phyloP scores from a whole-genome alignment of 2,797 vertebrate species.

The Syndactyla subalaris region DNA sequence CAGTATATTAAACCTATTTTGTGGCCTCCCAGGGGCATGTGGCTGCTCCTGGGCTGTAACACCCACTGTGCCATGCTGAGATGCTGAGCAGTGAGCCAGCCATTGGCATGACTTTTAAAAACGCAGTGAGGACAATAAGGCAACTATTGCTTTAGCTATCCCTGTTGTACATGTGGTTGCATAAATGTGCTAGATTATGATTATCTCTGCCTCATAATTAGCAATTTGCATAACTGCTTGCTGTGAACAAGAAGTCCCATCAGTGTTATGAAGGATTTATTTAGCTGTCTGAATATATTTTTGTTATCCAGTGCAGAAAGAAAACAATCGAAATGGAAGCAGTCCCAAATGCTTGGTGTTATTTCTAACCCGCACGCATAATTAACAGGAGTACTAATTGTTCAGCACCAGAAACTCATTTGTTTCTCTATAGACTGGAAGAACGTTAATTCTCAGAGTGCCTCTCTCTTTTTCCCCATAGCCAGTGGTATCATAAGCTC shows the following conservation, averaged over 20 bases:
- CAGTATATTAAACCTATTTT: background rate
- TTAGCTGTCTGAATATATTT: conserved; percentile 78
- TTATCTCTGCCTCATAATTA: conserved; percentile 78
- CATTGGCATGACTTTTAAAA: background rate
- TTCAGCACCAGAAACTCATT: conserved; percentile 76
- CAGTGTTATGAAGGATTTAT: conserved; percentile 74
- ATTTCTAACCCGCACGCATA: conserved; percentile 65
- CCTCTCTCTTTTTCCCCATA: conserved; percentile 32
- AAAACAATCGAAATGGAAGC: conserved; percentile 71
- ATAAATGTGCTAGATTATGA: conserved; percentile 77
- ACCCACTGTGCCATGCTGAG: background rate
- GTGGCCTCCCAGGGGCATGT: background rate
- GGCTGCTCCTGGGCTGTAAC: background rate
- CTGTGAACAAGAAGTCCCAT: conserved; percentile 71
- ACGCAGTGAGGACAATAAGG: conserved; percentile 54
- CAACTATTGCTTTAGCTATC: conserved; percentile 64
- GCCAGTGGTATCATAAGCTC: conserved; percentile 31
- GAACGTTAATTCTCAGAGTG: conserved; percentile 69
- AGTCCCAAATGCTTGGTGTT: conserved; percentile 72
- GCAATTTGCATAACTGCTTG: conserved; percentile 76
- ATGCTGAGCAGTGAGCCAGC: background rate
- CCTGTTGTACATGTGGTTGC: conserved; percentile 60
- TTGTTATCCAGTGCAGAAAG: conserved; percentile 69
- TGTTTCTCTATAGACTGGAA: conserved; percentile 72
- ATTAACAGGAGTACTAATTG: conserved; percentile 77